Evolutionary conservation across 1,140 invertebrate genomes (phyloP), one percentile per base, ranked within the genome.

Genomic region (Glossosoma conforme): DNA sequence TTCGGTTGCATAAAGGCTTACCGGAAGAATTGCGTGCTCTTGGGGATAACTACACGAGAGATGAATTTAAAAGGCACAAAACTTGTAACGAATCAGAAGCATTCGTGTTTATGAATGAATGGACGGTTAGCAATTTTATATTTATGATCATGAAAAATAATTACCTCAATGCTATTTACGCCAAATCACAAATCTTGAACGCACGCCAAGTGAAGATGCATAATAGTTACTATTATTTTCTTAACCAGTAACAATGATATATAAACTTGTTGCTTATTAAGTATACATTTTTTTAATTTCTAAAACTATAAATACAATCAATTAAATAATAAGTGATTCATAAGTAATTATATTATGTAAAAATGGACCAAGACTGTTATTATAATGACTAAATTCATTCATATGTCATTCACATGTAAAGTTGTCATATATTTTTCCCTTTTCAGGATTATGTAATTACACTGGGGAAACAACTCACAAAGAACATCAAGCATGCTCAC

Each of bases 1-100:
- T 95, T 52, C 83, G 84, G 60, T 73, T 96, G 32, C 91, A 96
- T 63, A 72, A 89, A 58, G 87, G 89, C 15, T 63, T 95, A 24
- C 91, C 92, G 0, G 49, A 69, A 3, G 87, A 90, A 62, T 67
- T 94, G 37, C 77, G 83, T 52, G 61, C 77, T n/a, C 52, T 91
- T n/a, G 88, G 89, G 9, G 85, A 91, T 61, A 79, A 80, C 65
- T 97, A 97, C 70, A 87, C 87, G 0, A 82, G 82, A 60, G 90
- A 92, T 60, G 93, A 97, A 69, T 97, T 97, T 68, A 82, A 81
- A 60, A 70, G 86, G 38, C 91, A 96, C 64, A 89, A 93, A 65
- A 80, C 75, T n/a, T 91, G 86, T 54, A 80, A 77, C 44, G 68
- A 74, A 9, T 68, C 77, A 38, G 85, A 91, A 67, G 79, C 87